phyloP scores from a whole-genome alignment of 2,888 invertebrate genomes.

The Drosophila ezoana region DNA sequence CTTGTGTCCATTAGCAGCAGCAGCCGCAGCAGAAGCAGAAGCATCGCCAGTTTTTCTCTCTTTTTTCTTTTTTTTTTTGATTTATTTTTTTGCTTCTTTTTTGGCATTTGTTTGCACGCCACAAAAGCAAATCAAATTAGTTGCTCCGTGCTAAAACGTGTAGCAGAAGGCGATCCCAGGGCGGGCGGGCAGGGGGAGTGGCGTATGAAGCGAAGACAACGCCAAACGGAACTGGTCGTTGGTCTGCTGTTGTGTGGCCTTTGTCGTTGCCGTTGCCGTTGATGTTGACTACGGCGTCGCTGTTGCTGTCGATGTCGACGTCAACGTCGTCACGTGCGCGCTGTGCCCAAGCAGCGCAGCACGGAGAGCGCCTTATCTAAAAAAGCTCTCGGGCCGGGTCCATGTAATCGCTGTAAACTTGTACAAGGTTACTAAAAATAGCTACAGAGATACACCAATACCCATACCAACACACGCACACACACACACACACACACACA shows the following conservation, averaged over 20 bases:
- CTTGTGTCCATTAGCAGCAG: constrained; percentile 49
- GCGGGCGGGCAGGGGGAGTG: neutral
- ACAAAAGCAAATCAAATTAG: constrained; percentile 65
- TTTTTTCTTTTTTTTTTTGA: constrained; percentile 17
- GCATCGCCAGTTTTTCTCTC: constrained; percentile 17
- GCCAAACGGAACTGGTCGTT: constrained; percentile 50
- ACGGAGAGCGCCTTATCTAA: constrained; percentile 54
- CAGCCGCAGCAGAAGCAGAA: constrained; percentile 2
- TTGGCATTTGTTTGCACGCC: constrained; percentile 31
- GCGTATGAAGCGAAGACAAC: constrained; percentile 10
- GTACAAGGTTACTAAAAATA: constrained; percentile 67
- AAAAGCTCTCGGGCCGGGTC: constrained; percentile 56
- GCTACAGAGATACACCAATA: constrained; percentile 32
- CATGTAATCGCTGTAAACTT: constrained; percentile 69
- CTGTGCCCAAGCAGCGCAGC: constrained; percentile 19
- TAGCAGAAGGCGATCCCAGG: constrained; percentile 15
- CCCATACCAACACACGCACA: neutral
- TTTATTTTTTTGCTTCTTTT: neutral
- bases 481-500: constrained; percentile 1
- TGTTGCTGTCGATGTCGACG: too few species aligned
- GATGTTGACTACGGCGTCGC: constrained; percentile 17
- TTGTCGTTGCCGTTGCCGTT: constrained; percentile 23
- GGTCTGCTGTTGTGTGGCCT: constrained; percentile 38
- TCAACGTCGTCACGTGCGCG: constrained; percentile 59
- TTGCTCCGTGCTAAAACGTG: constrained; percentile 58